A percentile compares a stretch with the other conserved stretches of the same genome.
Evolutionary conservation across 2,888 invertebrate genomes (phyloP).

Genomic region (Philaethria dido): DNA sequence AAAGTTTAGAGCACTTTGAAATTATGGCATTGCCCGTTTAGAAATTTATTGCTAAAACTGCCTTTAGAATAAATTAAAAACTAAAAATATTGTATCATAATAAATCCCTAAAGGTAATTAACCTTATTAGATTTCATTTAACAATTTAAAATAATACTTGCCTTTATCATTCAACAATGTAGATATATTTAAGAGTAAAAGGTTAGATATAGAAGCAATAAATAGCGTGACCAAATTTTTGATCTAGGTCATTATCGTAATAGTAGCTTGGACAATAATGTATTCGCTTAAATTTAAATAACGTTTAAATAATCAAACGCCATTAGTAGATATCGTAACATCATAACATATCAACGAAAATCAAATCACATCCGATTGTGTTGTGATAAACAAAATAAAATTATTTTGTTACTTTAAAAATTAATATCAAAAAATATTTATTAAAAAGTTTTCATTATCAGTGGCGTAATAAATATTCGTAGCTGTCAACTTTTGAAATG

Average conservation of each 20-base stretch:
- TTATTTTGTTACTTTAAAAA: slow-evolving; percentile 2
- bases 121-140: slow-evolving; percentile 6
- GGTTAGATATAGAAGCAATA: slow-evolving; percentile 3
- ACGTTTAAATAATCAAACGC: slow-evolving; percentile 5
- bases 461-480: neutral
- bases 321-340: slow-evolving; percentile 24
- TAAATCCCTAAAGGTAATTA: neutral
- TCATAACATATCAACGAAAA: slow-evolving; percentile 32
- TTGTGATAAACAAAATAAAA: slow-evolving; percentile 25
- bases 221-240: slow-evolving; percentile 30
- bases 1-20: slow-evolving; percentile 65
- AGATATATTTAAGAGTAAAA: slow-evolving; percentile 2
- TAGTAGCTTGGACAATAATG: slow-evolving; percentile 40
- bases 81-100: neutral
- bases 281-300: slow-evolving; percentile 22
- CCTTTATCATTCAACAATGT: slow-evolving; percentile 1
- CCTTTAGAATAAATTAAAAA: neutral
- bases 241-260: slow-evolving; percentile 31
- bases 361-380: slow-evolving; percentile 28
- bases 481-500: slow-evolving; percentile 9
- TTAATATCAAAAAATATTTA: slow-evolving; percentile 6
- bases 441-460: neutral
- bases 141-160: neutral
- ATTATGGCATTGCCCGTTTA: slow-evolving; percentile 42
- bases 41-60: slow-evolving; percentile 1